phyloP scores from a whole-genome alignment of 2,888 invertebrate species.

The Acrobeloides nanus region DNA sequence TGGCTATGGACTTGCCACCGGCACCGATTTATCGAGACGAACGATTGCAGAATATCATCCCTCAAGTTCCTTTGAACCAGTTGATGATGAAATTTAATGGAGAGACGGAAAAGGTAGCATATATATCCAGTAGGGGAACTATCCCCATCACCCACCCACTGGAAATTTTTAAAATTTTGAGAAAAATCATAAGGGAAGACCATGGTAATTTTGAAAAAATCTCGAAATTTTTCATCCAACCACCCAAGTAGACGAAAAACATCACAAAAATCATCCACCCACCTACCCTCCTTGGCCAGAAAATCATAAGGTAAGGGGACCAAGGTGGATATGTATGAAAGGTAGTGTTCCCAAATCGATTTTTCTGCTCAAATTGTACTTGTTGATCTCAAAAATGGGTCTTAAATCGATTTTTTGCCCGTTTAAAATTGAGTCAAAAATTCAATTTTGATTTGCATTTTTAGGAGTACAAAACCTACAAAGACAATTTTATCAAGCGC shows the following conservation, averaged over 20 bases:
- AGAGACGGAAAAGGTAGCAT: slow-evolving; percentile 68
- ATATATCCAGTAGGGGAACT: neutral
- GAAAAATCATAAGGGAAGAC: too few species aligned
- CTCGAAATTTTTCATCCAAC: too few species aligned
- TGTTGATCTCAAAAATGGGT: slow-evolving; percentile 5
- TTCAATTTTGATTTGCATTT: slow-evolving; percentile 8
- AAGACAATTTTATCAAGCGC: slow-evolving; percentile 91
- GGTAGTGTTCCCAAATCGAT: too few species aligned
- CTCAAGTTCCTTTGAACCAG: slow-evolving; percentile 80
- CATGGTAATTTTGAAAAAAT: too few species aligned
- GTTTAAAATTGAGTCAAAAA: slow-evolving; percentile 1
- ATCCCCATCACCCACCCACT: too few species aligned
- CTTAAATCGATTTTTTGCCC: too few species aligned
- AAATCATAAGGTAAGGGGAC: too few species aligned
- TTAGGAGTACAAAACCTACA: slow-evolving; percentile 91
- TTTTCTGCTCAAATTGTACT: too few species aligned
- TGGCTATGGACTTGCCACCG: slow-evolving; percentile 93
- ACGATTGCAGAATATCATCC: slow-evolving; percentile 94
- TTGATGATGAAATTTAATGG: slow-evolving; percentile 93
- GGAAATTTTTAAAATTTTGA: too few species aligned
- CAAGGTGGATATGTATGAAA: too few species aligned
- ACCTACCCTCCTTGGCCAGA: neutral
- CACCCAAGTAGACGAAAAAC: too few species aligned
- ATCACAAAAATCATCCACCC: too few species aligned
- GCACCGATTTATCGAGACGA: slow-evolving; percentile 95